Percentiles rank a stretch among this genome's conserved stretches.
Evolutionary conservation across 2,113 vertebrate species (phyloP).

Genomic region (Psophia crepitans): DNA sequence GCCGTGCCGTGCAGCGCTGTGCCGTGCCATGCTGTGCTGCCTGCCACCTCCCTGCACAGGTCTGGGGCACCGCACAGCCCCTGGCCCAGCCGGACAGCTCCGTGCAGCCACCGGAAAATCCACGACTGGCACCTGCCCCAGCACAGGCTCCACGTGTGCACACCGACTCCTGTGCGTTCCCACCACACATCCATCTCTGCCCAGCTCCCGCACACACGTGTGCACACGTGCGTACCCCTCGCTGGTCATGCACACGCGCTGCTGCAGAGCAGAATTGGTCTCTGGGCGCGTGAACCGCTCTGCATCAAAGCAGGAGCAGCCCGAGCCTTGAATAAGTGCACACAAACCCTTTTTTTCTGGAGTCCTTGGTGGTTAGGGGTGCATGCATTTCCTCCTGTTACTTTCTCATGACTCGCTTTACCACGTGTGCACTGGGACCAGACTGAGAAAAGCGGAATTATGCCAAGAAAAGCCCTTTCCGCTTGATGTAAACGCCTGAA

Average conservation of each 20-base stretch:
- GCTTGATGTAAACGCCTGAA: background rate
- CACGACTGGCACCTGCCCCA: background rate
- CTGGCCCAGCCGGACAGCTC: background rate
- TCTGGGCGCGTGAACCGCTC: background rate
- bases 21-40: background rate
- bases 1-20: no score
- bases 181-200: background rate
- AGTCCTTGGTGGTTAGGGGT: background rate
- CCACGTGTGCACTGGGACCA: background rate
- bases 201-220: accelerated
- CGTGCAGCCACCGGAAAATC: accelerated
- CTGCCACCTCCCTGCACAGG: background rate
- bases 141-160: accelerated
- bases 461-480: background rate
- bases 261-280: background rate
- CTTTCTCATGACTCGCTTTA: background rate
- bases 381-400: background rate
- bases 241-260: accelerated
- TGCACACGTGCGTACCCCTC: accelerated
- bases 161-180: accelerated
- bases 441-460: background rate
- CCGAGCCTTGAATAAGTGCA: background rate
- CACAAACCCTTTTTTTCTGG: background rate
- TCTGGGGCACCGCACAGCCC: background rate
- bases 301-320: background rate